Conservation (phyloP, 1,140 invertebrate genomes). For the Psix sp. region DNA sequence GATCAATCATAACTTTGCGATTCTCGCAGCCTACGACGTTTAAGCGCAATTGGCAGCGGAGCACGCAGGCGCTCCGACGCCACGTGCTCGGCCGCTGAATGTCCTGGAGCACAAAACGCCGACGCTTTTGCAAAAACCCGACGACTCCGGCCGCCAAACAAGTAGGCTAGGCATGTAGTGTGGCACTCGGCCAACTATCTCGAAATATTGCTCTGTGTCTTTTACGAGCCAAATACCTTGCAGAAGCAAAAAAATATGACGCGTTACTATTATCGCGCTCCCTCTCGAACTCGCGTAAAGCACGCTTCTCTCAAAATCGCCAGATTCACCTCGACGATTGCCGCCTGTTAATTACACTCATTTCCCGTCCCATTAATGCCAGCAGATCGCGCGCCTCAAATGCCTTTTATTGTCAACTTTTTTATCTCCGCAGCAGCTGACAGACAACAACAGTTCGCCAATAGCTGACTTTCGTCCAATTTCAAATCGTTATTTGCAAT, state of each 20-base stretch:
- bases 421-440: no score
- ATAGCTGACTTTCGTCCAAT: no score
- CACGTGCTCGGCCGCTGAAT: constrained; percentile 66
- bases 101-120: constrained; percentile 35
- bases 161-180: constrained; percentile 53
- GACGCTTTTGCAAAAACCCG: constrained; percentile 50
- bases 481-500: no score
- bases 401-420: no score
- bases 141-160: constrained; percentile 37
- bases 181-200: constrained; percentile 53
- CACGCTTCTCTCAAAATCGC: constrained; percentile 27
- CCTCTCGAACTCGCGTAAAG: constrained; percentile 9
- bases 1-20: constrained; percentile 14
- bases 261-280: constrained; percentile 11
- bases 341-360: no score
- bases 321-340: no score
- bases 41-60: constrained; percentile 45
- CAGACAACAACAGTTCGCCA: no score
- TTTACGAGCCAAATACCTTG: constrained; percentile 1
- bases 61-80: constrained; percentile 68
- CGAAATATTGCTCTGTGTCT: constrained; percentile 43
- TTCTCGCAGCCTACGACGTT: constrained; percentile 13
- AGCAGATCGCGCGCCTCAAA: no score
- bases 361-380: no score
- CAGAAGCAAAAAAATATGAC: constrained; percentile 17